Evolutionary conservation across 2,888 invertebrate species (phyloP), one percentile per base, ranked within the genome.

Genomic region (Noctua pronuba): DNA sequence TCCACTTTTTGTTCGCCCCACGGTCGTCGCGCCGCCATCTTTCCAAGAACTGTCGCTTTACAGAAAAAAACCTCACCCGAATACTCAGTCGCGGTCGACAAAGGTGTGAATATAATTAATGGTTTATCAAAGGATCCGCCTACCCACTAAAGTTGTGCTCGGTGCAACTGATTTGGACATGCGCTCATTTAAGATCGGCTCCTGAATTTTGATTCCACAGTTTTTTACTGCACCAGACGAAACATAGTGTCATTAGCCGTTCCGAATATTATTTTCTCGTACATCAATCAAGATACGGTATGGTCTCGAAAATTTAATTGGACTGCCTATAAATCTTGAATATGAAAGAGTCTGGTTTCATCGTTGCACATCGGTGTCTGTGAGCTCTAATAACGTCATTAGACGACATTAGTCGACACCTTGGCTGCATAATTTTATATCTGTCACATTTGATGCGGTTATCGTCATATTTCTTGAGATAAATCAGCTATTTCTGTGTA

Each of bases 61-160:
- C 79, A 88, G 88, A 92, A 93, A 94, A 87, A 90, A 89, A 83
- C 88, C 55, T 88, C 85, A 87, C 87, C 89, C 88, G 87, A 89
- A 89, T 90, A 86, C 85, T 88, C 90, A 86, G 90, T 85, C 86
- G 92, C 90, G 92, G 92, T 92, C 92, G 90, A 89, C 93, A 87
- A 92, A 96, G 96, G 96, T 96, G 96, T 96, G 95, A 96, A 96
- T 95, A 93, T 95, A 96, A 96, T 96, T 95, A 95, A 96, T 96
- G 94, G 93, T 92, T 88, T 92, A 94, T 95, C 95, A 96, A 96
- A 95, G 92, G 92, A 87, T 81, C 94, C 94, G 94, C 93, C 93
- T 91, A 85, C 91, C 85, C 82, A 86, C 91, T 86, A 86, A 91
- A 89, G 83, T 88, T 81, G 38, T 86, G 84, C 81, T 84, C 87